Evolutionary conservation across 2,888 invertebrate genomes (phyloP), one percentile per base, ranked within the genome.

Genomic region (Cremastinae sp.): DNA sequence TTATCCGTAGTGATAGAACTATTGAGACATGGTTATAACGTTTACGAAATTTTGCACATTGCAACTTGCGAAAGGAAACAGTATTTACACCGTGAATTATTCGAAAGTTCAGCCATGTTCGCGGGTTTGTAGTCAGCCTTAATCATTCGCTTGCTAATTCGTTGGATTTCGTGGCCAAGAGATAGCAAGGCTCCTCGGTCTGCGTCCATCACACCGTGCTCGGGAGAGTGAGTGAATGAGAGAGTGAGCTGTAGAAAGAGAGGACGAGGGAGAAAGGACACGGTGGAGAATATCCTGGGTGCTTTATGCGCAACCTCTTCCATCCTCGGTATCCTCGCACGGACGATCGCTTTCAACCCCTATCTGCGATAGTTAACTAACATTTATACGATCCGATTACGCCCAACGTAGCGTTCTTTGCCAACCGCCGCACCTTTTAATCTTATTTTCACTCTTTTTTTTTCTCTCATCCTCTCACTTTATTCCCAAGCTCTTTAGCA

Each of bases 381-480:
- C 84, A 84, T 86, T 86, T 84, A 79, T 86, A 83, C 79, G 82
- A 84, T 79, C 82, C 79, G 83, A 85, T 86, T 86, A 84, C 82
- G 75, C 75, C 75, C 71, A 79, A 76, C 78, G 75, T 84, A 83
- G 81, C 80, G 76, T 75, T 74, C 72, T 80, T 75, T 78, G 79
- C 82, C 82, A 81, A 80, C 78, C 69, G 79, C 22, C 53, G 16
- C 47, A 49, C 9, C 56, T 18, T 64, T 49, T 59, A 75, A 69
- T 75, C 68, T 62, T 49, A 14, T 62, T 69, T 49, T 51, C 47
- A 34, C 38, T 28, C 38, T 41, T 20, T 49, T 49, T 68, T 51
- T 10, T 38, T 49, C 16, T 53, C 9, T 56, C 16, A 38, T 14
- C 10, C n/a, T 47, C 36, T 10, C 20, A 1, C 16, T 56, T 38